A percentile compares a stretch with the other conserved stretches of the same genome.
Evolutionary conservation across 1,140 invertebrate genomes (phyloP).

Genomic region (Brachionus rotundiformis): DNA sequence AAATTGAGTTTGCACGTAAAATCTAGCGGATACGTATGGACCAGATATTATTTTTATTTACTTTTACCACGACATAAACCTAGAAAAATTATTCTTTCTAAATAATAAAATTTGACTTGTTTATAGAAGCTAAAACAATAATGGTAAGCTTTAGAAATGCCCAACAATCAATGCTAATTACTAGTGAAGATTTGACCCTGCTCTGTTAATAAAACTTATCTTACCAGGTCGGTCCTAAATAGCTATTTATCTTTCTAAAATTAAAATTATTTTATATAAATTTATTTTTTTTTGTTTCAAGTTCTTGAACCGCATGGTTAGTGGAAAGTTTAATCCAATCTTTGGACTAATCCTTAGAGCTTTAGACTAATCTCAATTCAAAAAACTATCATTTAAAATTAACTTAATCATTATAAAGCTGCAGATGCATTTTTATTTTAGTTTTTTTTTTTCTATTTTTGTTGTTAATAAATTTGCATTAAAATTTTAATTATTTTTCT

Average conservation of each 20-base stretch:
- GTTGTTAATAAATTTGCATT: neutral
- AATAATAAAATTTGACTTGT: conserved; percentile 5
- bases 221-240: neutral
- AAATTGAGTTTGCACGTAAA: neutral
- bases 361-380: conserved; percentile 8
- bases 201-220: neutral
- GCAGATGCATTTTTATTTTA: neutral
- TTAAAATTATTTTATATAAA: no score
- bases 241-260: neutral
- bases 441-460: neutral
- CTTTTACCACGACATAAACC: neutral
- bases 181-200: neutral
- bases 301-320: no score
- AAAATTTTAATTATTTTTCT: neutral
- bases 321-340: neutral
- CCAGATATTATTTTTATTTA: neutral
- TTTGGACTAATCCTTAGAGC: neutral
- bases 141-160: neutral
- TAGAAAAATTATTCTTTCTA: neutral
- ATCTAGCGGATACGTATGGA: neutral
- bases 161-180: neutral
- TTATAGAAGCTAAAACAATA: conserved; percentile 4
- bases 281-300: no score
- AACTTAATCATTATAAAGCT: neutral
- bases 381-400: conserved; percentile 12